Evolutionary conservation across 37 sponge, comb jelly and placozoan genomes (phyloP), one percentile per base, ranked within the genome.

Genomic region (Eunapius fragilis): DNA sequence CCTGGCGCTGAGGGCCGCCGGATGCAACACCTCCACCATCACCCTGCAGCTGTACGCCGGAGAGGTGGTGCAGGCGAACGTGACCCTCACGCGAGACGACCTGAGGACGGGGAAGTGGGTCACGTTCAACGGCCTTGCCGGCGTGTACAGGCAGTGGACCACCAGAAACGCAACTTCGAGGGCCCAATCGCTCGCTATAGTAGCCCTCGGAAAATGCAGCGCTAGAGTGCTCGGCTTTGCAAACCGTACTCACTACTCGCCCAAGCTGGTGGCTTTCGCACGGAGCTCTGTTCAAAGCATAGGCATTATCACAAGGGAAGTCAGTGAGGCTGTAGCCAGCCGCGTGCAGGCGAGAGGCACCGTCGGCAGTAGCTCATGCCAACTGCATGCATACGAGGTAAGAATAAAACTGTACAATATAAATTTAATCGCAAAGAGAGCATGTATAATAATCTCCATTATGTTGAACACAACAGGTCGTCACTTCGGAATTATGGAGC

Each of bases 91-190:
- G 23, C 45, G 19, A 25, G 25, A 45, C 23, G 36, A 77, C 25
- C 69, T 88, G 0, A 12, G 36, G 31, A 31, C 36, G 31, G 50
- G 25, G 0, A 47, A 77, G 26, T 77, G 77, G 88, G 3, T 83
- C 30, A 50, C 37, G 2, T 88, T 88, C 71, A 10, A 27, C 32
- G 77, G 70, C 31, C 26, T 88, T 37, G 82, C 83, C 3, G 41
- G 30, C 38, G 11, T 68, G 58, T 83, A 76, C 70, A 47, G 24
- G 38, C 22, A 36, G 14, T 36, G 47, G 82, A 36, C 38, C n/a
- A n/a, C n/a, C 71, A 37, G 5, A 17, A 37, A 37, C 36, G 24
- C 28, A 78, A 58, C 14, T 11, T 58, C 58, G 58, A 58, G 1
- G 19, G 14, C 14, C 17, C 58, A 58, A 17, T 58, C 58, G 17